Evolutionary conservation across 2,888 invertebrate species (phyloP), one percentile per base, ranked within the genome.

Genomic region (Trichogramma evanescens): DNA sequence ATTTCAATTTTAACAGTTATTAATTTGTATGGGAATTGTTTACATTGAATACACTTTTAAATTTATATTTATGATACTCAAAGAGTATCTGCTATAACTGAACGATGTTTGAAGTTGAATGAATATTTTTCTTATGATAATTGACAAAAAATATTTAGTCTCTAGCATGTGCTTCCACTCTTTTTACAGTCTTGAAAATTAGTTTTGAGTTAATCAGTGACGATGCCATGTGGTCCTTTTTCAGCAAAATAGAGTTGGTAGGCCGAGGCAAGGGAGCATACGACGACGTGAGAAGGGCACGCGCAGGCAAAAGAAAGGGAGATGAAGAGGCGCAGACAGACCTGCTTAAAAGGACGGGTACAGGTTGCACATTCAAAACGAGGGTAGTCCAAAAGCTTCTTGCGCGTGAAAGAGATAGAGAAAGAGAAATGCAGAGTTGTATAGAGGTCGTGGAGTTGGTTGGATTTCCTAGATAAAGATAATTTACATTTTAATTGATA

Each of bases 401-500:
- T 9, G 9, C 44, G 13, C 26, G 8, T 8, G 26, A 43, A 54
- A 61, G 59, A 55, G 57, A 57, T 56, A 58, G 50, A 46, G 54
- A 53, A 48, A 51, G 52, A 6, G 44, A 13, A 44, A 61, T 9
- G 45, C 49, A 57, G 59, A 53, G 59, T 52, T 64, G 56, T 61
- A 10, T 10, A 43, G 42, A 52, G n/a, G 42, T 9, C 7, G 42
- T 10, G 7, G 39, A 40, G 44, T 10, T 6, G n/a, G 48, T 26
- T 5, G 26, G 48, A 40, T n/a, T 5, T 26, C 4, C 56, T 67
- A 70, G 70, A 72, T 71, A 71, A 71, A 70, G 72, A 72, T 69
- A 69, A 74, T 74, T 74, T 74, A 70, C 73, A 74, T 74, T 74
- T 74, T 74, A 74, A 74, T 74, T 74, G 74, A 58, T 56, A 45